Percentiles rank a stretch among this genome's conserved stretches.
phyloP scores from a whole-genome alignment of 1,140 invertebrate genomes.

The Diorhabda carinulata region DNA sequence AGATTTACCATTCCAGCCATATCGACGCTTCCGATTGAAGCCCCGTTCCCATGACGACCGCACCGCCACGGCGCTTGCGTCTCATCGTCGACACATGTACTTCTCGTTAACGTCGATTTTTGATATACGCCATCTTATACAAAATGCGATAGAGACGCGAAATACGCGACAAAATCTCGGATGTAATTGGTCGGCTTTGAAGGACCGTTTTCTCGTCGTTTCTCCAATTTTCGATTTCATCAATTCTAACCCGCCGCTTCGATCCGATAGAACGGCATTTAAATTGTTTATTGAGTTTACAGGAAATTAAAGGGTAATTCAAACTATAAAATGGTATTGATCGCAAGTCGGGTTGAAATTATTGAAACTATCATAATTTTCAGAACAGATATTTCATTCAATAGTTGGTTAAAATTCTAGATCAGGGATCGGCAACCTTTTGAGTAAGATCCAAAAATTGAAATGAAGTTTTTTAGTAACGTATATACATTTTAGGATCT shows the following conservation, averaged over 20 bases:
- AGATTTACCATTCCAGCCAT: constrained; percentile 18
- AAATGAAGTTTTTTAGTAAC: no score
- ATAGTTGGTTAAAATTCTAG: no score
- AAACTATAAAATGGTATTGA: no score
- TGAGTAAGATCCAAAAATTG: no score
- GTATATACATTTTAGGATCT: no score
- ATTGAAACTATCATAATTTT: no score
- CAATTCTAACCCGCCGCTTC: not conserved
- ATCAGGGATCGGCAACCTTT: no score
- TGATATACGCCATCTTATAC: constrained; percentile 44
- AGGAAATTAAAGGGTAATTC: no score
- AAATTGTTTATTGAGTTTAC: not conserved
- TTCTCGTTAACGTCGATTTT: constrained; percentile 40
- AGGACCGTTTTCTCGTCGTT: not conserved
- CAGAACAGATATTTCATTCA: no score
- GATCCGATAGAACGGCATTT: not conserved
- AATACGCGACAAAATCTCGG: not conserved
- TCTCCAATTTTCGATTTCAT: not conserved
- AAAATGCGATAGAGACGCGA: constrained; percentile 4
- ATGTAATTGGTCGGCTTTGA: not conserved
- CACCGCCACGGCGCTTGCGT: constrained; percentile 35
- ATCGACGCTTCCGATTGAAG: constrained; percentile 39
- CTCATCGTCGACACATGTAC: constrained; percentile 29
- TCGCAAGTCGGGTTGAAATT: no score
- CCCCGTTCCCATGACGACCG: constrained; percentile 34